Conservation (phyloP, 1,140 invertebrate genomes). For the Phthorimaea operculella region DNA sequence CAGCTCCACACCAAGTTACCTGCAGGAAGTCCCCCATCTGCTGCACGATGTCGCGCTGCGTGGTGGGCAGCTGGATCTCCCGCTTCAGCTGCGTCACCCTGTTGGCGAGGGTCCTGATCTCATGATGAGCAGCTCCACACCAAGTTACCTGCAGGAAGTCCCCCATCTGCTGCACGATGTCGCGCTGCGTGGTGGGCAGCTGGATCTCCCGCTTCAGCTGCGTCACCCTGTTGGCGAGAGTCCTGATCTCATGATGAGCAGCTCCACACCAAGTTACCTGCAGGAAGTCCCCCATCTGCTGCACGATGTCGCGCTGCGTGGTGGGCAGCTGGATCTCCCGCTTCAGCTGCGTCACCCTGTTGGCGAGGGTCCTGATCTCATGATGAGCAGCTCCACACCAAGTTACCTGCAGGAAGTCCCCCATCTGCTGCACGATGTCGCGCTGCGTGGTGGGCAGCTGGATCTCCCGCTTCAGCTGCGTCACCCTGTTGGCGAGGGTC, state of each 20-base stretch:
- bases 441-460: slow-evolving; percentile 78
- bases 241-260: slow-evolving; percentile 89
- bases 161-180: slow-evolving; percentile 89
- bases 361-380: slow-evolving; percentile 86
- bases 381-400: too few relatives aligned
- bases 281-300: slow-evolving; percentile 90
- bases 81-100: slow-evolving; percentile 83
- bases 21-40: slow-evolving; percentile 91
- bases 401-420: slow-evolving; percentile 86
- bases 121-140: slow-evolving; percentile 90
- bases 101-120: slow-evolving; percentile 83
- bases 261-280: slow-evolving; percentile 89
- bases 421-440: slow-evolving; percentile 90
- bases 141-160: slow-evolving; percentile 82
- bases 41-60: slow-evolving; percentile 82
- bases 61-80: slow-evolving; percentile 81
- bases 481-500: slow-evolving; percentile 81
- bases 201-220: slow-evolving; percentile 87
- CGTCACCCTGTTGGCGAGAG: slow-evolving; percentile 81
- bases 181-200: slow-evolving; percentile 76
- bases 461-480: slow-evolving; percentile 84
- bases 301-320: slow-evolving; percentile 83
- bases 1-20: slow-evolving; percentile 83
- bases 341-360: slow-evolving; percentile 82
- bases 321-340: slow-evolving; percentile 82